Percentiles rank a stretch among this genome's conserved stretches.
Evolutionary conservation across 2,113 vertebrate species (phyloP).

Genomic region (Mionectes macconnelli): DNA sequence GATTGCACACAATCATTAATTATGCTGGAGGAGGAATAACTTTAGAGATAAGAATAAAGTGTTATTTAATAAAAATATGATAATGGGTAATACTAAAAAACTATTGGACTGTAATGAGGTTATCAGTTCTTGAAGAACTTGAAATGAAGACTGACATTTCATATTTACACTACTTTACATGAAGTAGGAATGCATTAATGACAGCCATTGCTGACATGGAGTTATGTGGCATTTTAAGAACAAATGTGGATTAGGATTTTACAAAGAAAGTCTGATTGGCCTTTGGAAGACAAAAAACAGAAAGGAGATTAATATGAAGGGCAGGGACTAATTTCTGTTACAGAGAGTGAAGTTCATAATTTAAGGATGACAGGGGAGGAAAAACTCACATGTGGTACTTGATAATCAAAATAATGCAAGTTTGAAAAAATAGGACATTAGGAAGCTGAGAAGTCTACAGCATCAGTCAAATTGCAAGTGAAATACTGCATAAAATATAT

Average conservation of each 20-base stretch:
- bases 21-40: neutral
- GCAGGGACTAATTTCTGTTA: neutral
- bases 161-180: neutral
- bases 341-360: neutral
- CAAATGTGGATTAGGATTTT: neutral
- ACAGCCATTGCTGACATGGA: neutral
- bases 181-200: neutral
- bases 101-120: fast-evolving
- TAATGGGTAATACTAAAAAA: neutral
- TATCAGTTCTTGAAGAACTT: neutral
- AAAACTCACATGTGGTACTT: neutral
- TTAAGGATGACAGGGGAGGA: neutral
- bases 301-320: neutral
- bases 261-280: neutral
- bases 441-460: neutral
- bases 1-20: neutral
- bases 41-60: neutral
- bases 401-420: neutral
- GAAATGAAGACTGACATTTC: neutral
- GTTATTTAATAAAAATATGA: neutral
- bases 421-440: neutral
- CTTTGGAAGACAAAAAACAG: neutral
- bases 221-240: neutral
- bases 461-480: neutral
- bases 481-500: neutral